These are phyloP conservation scores for Rhizomys pruinosus DNA, from an alignment of 2,113 vertebrate genomes.

Conservation along the genomic window DNA sequence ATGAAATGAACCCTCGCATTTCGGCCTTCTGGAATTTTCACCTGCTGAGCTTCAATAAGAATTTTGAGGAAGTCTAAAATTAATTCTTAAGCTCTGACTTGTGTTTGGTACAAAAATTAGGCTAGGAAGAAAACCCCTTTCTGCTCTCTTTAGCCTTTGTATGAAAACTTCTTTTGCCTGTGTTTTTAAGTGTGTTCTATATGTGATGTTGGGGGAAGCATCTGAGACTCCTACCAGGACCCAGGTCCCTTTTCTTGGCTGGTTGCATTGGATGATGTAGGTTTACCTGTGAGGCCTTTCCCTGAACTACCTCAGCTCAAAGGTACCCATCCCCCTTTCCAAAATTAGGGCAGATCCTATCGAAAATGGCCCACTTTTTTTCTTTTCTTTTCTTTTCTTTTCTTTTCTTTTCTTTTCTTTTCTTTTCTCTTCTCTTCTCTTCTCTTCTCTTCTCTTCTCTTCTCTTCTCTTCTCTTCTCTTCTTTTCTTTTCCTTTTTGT, in stretches of 20 bases:
- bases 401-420: too few relatives aligned
- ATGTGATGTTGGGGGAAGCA: not conserved
- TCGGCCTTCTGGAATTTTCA: not conserved
- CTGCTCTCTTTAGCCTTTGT: not conserved
- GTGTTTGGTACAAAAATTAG: not conserved
- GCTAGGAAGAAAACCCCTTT: not conserved
- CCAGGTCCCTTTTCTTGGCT: not conserved
- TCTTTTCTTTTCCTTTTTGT: too few relatives aligned
- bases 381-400: too few relatives aligned
- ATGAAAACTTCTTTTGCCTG: not conserved
- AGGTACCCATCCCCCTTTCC: not conserved
- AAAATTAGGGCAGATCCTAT: not conserved
- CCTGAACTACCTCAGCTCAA: rapidly evolving
- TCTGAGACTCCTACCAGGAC: not conserved
- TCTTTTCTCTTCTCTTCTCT: too few relatives aligned
- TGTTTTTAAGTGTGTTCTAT: not conserved
- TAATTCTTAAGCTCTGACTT: not conserved
- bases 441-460: too few relatives aligned
- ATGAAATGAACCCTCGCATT: not conserved
- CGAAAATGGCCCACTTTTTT: not conserved
- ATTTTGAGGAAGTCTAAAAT: not conserved
- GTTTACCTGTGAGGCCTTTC: not conserved
- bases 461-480: too few relatives aligned
- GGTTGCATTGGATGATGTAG: not conserved
- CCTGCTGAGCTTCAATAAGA: not conserved